Conservation (phyloP, 2,888 invertebrate genomes). For the Sinotaia quadrata region DNA sequence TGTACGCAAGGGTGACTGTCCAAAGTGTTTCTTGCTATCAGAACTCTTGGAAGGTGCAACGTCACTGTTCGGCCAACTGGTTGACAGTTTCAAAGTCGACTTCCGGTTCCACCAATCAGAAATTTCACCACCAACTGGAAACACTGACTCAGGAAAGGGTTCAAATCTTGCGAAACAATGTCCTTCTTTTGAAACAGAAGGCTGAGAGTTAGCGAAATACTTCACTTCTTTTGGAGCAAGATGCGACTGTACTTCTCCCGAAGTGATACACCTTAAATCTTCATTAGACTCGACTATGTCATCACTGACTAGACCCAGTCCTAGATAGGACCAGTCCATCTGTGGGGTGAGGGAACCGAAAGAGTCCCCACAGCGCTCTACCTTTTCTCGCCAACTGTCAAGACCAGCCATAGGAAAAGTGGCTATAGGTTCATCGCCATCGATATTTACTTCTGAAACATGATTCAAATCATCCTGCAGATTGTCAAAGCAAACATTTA, state of each 20-base stretch:
- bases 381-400: constrained; percentile 18
- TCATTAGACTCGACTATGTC: not conserved
- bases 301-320: constrained; percentile 21
- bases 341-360: constrained; percentile 29
- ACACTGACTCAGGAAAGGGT: too few species aligned
- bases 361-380: constrained; percentile 12
- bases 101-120: not conserved
- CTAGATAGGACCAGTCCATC: constrained; percentile 41
- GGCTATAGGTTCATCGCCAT: not conserved
- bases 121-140: not conserved
- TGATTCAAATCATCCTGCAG: too few species aligned
- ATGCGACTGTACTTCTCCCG: not conserved
- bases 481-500: too few species aligned
- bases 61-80: constrained; percentile 20
- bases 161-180: not conserved
- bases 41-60: constrained; percentile 14
- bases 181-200: not conserved
- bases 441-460: not conserved
- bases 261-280: too few species aligned
- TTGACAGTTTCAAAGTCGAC: not conserved
- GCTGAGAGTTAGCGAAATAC: not conserved
- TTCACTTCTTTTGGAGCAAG: not conserved
- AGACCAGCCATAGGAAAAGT: not conserved
- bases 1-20: not conserved
- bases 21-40: constrained; percentile 7